A percentile compares a stretch with the other conserved stretches of the same genome.
phyloP scores from a whole-genome alignment of 2,888 invertebrate species.

The Nomada lathburiana region DNA sequence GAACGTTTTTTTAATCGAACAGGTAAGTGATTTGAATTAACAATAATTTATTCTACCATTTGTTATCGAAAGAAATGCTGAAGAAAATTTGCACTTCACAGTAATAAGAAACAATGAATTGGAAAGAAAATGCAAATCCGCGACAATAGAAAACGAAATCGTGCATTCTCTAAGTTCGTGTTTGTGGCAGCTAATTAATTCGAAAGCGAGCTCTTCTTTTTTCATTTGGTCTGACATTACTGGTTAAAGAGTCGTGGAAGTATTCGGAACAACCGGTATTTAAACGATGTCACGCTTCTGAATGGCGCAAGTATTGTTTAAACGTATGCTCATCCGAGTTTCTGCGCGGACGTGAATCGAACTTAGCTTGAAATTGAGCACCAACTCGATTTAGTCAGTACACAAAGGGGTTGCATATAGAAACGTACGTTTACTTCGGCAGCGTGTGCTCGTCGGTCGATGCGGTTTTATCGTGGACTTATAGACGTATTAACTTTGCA shows the following conservation, averaged over 20 bases:
- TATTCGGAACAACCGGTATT: slow-evolving; percentile 37
- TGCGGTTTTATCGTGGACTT: slow-evolving; percentile 43
- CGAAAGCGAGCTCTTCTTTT: neutral
- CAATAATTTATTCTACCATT: too few relatives aligned
- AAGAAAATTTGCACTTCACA: too few relatives aligned
- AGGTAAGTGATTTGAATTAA: slow-evolving; percentile 17
- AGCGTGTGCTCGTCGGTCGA: slow-evolving; percentile 25
- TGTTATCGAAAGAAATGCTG: too few relatives aligned
- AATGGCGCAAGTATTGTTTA: slow-evolving; percentile 57
- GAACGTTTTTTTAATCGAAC: neutral
- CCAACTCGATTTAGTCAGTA: slow-evolving; percentile 52
- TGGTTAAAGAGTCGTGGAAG: neutral
- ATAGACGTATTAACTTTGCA: slow-evolving; percentile 38
- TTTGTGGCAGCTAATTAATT: neutral
- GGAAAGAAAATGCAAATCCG: neutral
- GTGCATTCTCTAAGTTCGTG: neutral
- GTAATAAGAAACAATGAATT: too few relatives aligned
- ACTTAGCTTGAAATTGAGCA: slow-evolving; percentile 50
- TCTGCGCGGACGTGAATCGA: slow-evolving; percentile 47
- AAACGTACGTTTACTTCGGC: slow-evolving; percentile 35
- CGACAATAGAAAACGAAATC: neutral
- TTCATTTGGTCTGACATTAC: neutral
- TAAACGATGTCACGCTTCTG: slow-evolving; percentile 44
- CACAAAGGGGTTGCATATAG: slow-evolving; percentile 46
- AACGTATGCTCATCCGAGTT: slow-evolving; percentile 40